phyloP scores from a whole-genome alignment of 2,888 invertebrate species.

The Heliconius ismenius region DNA sequence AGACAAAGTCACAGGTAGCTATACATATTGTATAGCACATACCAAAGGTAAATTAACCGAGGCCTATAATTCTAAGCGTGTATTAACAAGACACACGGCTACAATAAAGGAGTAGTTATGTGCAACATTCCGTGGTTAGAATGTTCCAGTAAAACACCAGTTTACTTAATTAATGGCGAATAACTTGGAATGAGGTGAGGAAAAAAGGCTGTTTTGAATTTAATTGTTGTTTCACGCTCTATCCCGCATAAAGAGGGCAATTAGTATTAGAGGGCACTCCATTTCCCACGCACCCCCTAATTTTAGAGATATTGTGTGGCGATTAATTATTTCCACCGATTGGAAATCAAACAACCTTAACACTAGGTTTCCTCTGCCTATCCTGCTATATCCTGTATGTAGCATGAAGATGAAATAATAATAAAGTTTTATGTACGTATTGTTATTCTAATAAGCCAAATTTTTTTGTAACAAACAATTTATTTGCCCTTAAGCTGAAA shows the following conservation, averaged over 20 bases:
- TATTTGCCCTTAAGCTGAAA: too few species aligned
- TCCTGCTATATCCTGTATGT: too few species aligned
- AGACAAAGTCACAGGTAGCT: neutral
- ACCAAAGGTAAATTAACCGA: conserved; percentile 17
- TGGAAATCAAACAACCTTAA: too few species aligned
- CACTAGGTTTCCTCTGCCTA: too few species aligned
- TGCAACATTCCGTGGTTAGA: conserved; percentile 22
- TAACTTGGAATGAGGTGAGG: neutral
- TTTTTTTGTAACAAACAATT: too few species aligned
- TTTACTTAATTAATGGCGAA: conserved; percentile 21
- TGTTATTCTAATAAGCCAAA: too few species aligned
- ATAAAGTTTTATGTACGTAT: too few species aligned
- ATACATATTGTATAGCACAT: conserved; percentile 1
- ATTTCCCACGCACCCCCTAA: too few species aligned
- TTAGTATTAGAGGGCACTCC: too few species aligned
- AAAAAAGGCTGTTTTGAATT: neutral
- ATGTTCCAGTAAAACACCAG: neutral
- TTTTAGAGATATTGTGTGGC: too few species aligned
- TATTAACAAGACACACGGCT: conserved; percentile 33
- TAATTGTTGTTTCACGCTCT: neutral
- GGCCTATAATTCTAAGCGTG: conserved; percentile 25
- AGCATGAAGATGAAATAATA: too few species aligned
- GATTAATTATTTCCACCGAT: too few species aligned
- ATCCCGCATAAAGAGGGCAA: neutral
- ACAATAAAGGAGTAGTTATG: conserved; percentile 28